Evolutionary conservation across 37 sponge, comb jelly and placozoan genomes (phyloP).

Genomic region (Mnemiopsis leidyi): DNA sequence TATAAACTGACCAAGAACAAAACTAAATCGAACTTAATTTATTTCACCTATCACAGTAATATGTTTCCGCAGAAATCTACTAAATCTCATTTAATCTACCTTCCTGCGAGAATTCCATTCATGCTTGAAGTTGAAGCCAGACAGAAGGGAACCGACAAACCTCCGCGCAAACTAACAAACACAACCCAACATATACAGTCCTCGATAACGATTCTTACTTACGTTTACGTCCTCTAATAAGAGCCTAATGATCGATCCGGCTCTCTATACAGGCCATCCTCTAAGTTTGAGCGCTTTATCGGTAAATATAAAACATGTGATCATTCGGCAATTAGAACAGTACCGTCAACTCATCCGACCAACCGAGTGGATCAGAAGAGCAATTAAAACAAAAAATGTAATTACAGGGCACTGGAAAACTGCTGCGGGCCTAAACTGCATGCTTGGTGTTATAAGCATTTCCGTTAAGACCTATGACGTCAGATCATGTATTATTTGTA

Average conservation of each 20-base stretch:
- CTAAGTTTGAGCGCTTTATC: not conserved
- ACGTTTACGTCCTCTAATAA: not conserved
- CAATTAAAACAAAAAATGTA: not conserved
- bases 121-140: no score
- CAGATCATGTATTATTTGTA: no score
- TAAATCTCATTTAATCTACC: no score
- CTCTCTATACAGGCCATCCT: not conserved
- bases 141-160: no score
- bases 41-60: no score
- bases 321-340: not conserved
- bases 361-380: not conserved
- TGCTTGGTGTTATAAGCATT: not conserved
- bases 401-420: not conserved
- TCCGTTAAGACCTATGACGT: not conserved
- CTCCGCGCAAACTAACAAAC: no score
- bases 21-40: no score
- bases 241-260: not conserved
- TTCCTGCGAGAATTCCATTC: no score
- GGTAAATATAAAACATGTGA: not conserved
- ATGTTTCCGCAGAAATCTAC: no score
- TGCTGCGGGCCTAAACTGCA: not conserved
- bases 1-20: no score
- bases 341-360: not conserved
- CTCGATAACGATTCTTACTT: not conserved
- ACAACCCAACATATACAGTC: not conserved